A percentile compares a stretch with the other conserved stretches of the same genome.
Conservation (phyloP, 2,797 vertebrate species). For the Selene dorsalis region DNA sequence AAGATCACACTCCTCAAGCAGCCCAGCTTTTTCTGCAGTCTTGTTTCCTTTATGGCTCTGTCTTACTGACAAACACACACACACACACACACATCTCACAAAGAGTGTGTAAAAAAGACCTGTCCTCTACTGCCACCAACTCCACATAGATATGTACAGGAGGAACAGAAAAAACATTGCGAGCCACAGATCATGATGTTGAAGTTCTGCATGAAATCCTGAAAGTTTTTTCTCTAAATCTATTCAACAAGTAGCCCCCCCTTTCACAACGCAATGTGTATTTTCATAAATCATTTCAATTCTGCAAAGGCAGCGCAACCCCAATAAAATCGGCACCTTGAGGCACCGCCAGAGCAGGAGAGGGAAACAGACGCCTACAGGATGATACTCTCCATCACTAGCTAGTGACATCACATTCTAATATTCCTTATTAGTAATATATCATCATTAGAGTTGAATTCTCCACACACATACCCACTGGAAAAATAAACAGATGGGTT, state of each 20-base stretch:
- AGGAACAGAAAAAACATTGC: neutral
- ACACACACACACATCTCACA: neutral
- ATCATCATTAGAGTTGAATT: neutral
- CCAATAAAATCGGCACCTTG: conserved; percentile 62
- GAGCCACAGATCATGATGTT: neutral
- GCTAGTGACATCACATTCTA: conserved; percentile 26
- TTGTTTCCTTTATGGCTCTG: conserved; percentile 13
- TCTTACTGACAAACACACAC: conserved; percentile 7
- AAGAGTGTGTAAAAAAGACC: conserved; percentile 7
- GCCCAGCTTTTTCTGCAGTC: conserved; percentile 10
- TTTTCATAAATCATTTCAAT: conserved; percentile 38
- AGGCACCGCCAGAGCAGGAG: conserved; percentile 48
- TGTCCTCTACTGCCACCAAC: conserved; percentile 9
- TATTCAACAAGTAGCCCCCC: conserved; percentile 23
- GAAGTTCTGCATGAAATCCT: neutral
- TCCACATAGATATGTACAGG: conserved; percentile 14
- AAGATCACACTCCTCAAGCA: conserved; percentile 5
- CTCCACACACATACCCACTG: neutral
- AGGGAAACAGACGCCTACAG: conserved; percentile 16
- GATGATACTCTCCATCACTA: conserved; percentile 4
- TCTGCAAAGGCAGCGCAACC: conserved; percentile 39
- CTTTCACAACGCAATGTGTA: conserved; percentile 6
- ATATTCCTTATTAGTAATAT: conserved; percentile 3
- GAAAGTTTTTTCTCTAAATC: neutral
- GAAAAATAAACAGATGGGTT: conserved; percentile 33